Base-by-base conservation (phyloP, 2,113 vertebrate genomes). In the Chaenocephalus aceratus region DNA sequence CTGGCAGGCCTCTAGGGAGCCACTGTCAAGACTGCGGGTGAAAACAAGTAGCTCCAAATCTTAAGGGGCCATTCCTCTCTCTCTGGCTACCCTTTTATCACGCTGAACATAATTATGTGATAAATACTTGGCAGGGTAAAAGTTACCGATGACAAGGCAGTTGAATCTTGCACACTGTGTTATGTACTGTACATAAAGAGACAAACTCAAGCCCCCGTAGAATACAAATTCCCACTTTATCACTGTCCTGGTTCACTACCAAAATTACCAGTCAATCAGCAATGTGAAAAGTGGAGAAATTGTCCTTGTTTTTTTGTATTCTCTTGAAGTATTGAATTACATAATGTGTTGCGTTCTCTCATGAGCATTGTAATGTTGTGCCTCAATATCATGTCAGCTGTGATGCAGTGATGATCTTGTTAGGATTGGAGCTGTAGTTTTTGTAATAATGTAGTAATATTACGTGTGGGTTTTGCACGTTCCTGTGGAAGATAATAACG, bases 1-100 rank as follows among this genome's bases (percentile, higher is more conserved):
- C 95, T 99, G 1, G 88, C 97, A 10, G 90, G 82, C 48, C 83
- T 90, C 78, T 95, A 95, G 87, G 78, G 60, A 86, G 68, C 49
- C 16, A 34, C 76, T 87, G 84, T 85, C 87, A 87, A 72, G 66
- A 83, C 77, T 77, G 14, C 0, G 3, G 30, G 66, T 65, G 23
- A 52, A 88, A 86, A 79, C 5, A 48, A 75, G 60, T 67, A 77
- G 72, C 70, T 64, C 67, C 36, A 44, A 72, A 56, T 68, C 72
- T 59, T 54, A 49, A 73, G 10, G 72, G 59, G 23, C 49, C 51
- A 73, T 80, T 82, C 58, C 34, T 78, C 52, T 69, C 41, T 78
- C 52, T 69, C 67, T 16, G 49, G 9, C 53, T 65, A 36, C 58
- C 51, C 73, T 83, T 75, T 52, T 16, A 60, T 77, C 70, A 63